Conservation (phyloP, 1,140 invertebrate species). For the Arion vulgaris region DNA sequence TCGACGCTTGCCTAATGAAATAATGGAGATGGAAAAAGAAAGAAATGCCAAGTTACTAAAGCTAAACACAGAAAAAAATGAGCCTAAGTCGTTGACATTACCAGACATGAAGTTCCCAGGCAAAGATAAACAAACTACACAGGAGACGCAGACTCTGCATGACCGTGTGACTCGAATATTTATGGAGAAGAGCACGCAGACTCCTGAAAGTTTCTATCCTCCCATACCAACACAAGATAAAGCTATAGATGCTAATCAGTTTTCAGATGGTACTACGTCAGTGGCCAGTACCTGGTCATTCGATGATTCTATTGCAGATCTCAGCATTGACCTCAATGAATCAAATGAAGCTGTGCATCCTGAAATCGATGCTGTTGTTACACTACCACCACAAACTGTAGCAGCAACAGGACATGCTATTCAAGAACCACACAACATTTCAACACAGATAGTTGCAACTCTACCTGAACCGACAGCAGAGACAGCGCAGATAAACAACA, state of each 20-base stretch:
- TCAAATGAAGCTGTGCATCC: not conserved
- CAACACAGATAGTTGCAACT: conserved; percentile 2
- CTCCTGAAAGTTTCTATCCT: conserved; percentile 37
- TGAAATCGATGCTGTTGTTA: not conserved
- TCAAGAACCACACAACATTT: not conserved
- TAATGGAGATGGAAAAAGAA: conserved; percentile 16
- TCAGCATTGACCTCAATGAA: conserved; percentile 32
- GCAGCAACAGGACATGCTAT: not conserved
- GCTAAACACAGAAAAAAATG: conserved; percentile 22
- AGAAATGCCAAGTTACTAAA: conserved; percentile 18
- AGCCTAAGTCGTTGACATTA: conserved; percentile 15
- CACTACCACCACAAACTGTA: not conserved
- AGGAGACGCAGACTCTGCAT: conserved; percentile 27
- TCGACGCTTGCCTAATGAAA: not conserved
- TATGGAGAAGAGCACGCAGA: conserved; percentile 38
- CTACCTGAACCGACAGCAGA: not conserved
- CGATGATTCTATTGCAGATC: conserved; percentile 37
- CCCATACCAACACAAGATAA: conserved; percentile 39
- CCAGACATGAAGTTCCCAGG: conserved; percentile 31
- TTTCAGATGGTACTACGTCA: conserved; percentile 11
- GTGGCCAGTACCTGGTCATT: conserved; percentile 36
- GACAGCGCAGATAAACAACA: not conserved
- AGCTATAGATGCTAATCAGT: conserved; percentile 40
- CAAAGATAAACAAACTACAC: conserved; percentile 2
- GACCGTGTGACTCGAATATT: conserved; percentile 31